These are phyloP conservation scores for Panagrolaimus sp. DNA, from an alignment of 1,140 invertebrate genomes.

Conservation along the genomic window DNA sequence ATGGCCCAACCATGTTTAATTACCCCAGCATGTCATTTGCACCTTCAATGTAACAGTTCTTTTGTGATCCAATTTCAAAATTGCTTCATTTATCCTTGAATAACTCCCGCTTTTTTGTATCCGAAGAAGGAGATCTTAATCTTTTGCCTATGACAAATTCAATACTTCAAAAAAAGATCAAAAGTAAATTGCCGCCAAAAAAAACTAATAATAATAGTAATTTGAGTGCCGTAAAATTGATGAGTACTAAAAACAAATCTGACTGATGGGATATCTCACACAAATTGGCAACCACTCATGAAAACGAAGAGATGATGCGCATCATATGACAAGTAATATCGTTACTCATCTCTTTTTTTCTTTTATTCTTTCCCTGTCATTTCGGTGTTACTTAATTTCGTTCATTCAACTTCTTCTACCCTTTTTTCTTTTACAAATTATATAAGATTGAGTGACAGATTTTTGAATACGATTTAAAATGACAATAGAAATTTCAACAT, in stretches of 20 bases:
- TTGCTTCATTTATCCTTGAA: background rate
- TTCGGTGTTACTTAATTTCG: too few species aligned
- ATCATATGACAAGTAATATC: background rate
- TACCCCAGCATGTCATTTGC: too few species aligned
- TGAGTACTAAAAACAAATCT: background rate
- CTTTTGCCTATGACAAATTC: background rate
- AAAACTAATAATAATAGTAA: background rate
- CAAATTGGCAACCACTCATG: slow-evolving; percentile 7
- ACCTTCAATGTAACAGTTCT: background rate
- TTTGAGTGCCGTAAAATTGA: slow-evolving; percentile 6
- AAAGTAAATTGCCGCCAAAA: background rate
- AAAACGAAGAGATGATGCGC: slow-evolving; percentile 3
- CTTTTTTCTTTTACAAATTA: background rate
- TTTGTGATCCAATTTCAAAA: slow-evolving; percentile 3
- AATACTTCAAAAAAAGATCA: background rate
- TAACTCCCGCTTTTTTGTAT: background rate
- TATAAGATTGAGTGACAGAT: background rate
- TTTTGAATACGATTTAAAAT: too few species aligned
- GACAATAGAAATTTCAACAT: too few species aligned
- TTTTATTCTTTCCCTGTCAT: too few species aligned
- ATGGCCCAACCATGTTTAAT: too few species aligned
- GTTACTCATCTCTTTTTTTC: background rate
- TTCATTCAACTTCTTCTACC: background rate
- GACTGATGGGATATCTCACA: slow-evolving; percentile 10
- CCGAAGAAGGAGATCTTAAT: background rate